A percentile compares a stretch with the other conserved stretches of the same genome.
phyloP scores from a whole-genome alignment of 1,140 invertebrate genomes.

The Cydia splendana region DNA sequence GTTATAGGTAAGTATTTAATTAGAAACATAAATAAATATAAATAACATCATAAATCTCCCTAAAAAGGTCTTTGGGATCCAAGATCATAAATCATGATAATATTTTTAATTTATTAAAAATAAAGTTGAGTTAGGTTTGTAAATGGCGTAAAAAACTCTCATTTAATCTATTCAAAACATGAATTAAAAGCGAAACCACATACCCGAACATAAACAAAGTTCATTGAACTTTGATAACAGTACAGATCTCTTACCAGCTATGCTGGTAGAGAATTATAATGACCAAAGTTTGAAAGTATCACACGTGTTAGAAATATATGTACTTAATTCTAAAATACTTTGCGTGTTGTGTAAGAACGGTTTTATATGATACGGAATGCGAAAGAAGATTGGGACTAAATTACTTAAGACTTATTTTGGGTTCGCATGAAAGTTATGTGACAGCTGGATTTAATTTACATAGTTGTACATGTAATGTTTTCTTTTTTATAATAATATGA shows the following conservation, averaged over 20 bases:
- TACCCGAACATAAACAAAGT: constrained; percentile 1
- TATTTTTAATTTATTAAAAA: too few relatives aligned
- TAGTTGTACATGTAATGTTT: neutral
- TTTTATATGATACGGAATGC: neutral
- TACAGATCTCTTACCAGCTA: neutral
- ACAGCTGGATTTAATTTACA: neutral
- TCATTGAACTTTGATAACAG: neutral
- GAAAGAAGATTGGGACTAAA: neutral
- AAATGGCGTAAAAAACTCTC: neutral
- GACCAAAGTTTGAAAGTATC: neutral
- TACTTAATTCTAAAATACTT: neutral
- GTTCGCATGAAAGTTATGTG: neutral
- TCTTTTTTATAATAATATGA: neutral
- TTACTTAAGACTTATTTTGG: neutral
- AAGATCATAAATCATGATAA: too few relatives aligned
- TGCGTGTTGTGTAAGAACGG: neutral
- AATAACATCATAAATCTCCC: too few relatives aligned
- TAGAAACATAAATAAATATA: too few relatives aligned
- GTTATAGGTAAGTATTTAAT: too few relatives aligned
- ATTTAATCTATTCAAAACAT: neutral
- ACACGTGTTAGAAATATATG: neutral
- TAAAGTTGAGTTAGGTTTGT: too few relatives aligned
- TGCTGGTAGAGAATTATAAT: neutral
- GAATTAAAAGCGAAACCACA: neutral
- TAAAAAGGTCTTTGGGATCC: too few relatives aligned